Evolutionary conservation across 1,140 invertebrate genomes (phyloP), one percentile per base, ranked within the genome.

Genomic region (Brachionus rotundiformis): DNA sequence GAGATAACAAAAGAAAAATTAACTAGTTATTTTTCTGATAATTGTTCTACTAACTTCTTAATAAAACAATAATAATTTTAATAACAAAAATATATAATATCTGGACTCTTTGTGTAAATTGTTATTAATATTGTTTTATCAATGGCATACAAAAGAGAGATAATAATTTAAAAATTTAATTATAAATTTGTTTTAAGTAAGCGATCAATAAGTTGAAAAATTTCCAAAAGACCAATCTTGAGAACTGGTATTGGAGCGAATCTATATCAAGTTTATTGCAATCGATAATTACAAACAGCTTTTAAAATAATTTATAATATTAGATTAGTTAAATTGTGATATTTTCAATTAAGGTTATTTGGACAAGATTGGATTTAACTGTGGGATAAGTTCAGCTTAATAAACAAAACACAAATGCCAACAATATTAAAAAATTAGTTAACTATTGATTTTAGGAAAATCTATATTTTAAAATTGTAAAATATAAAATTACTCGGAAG

Each of bases 281-380:
- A 54, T 54, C n/a, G 23, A 54, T 54, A 54, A 54, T 54, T 54
- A 54, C 47, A 54, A 54, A 54, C 47, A 54, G 47, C 47, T 41
- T 54, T 54, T n/a, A n/a, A n/a, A n/a, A n/a, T n/a, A n/a, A n/a
- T n/a, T 19, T 23, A 54, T 10, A 54, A 19, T 19, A 54, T 54
- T 54, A 54, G 47, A 54, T 54, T 54, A 54, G 23, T 8, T 54
- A 54, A n/a, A 54, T 54, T 54, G n/a, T 54, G 8, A 16, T 39
- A 54, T 54, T 23, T 54, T 13, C 39, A 10, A 41, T 13, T 41
- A 41, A 13, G 39, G 10, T 13, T 41, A 11, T 54, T 54, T 54
- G 47, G 47, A 54, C 47, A 19, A 49, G 13, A 16, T 19, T 16
- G 44, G 16, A 49, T 49, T 54, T 54, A 25, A 54, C 47, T 54